These are phyloP conservation scores for Hemibagrus guttatus DNA, from an alignment of 2,797 vertebrate species.

Conservation along the genomic window DNA sequence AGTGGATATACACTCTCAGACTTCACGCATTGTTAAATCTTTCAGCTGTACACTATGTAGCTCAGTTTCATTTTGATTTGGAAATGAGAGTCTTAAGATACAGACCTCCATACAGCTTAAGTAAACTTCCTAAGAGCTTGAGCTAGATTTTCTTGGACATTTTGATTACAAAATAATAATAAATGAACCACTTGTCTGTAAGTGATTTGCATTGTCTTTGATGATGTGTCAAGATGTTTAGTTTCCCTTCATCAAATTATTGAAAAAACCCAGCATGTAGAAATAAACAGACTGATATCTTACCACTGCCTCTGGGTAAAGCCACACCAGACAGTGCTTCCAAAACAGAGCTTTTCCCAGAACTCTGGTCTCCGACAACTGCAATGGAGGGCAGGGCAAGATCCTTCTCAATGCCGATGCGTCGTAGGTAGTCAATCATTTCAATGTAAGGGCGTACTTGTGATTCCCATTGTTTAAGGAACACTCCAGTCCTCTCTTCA, in stretches of 20 bases:
- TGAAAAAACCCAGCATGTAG: neutral
- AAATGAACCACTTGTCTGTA: neutral
- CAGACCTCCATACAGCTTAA: neutral
- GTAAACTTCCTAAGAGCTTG: neutral
- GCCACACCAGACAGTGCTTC: slow-evolving; percentile 80
- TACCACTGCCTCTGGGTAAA: slow-evolving; percentile 79
- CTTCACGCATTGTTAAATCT: neutral
- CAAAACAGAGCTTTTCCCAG: slow-evolving; percentile 81
- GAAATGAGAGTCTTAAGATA: neutral
- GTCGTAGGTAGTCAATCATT: slow-evolving; percentile 75
- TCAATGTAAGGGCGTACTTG: slow-evolving; percentile 73
- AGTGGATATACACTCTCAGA: neutral
- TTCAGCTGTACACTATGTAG: neutral
- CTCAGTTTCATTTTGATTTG: neutral
- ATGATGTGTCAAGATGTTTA: neutral
- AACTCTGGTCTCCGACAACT: slow-evolving; percentile 83
- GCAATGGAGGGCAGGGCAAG: slow-evolving; percentile 74
- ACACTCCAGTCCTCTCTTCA: slow-evolving; percentile 35
- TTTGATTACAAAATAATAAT: neutral
- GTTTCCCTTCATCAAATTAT: neutral
- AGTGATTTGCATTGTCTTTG: neutral
- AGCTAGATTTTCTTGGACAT: neutral
- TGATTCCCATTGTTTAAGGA: slow-evolving; percentile 50
- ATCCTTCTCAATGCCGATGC: slow-evolving; percentile 77
- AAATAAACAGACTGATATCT: slow-evolving; percentile 24